These are phyloP conservation scores for Naja naja DNA, from an alignment of 2,113 vertebrate species.

Conservation along the genomic window DNA sequence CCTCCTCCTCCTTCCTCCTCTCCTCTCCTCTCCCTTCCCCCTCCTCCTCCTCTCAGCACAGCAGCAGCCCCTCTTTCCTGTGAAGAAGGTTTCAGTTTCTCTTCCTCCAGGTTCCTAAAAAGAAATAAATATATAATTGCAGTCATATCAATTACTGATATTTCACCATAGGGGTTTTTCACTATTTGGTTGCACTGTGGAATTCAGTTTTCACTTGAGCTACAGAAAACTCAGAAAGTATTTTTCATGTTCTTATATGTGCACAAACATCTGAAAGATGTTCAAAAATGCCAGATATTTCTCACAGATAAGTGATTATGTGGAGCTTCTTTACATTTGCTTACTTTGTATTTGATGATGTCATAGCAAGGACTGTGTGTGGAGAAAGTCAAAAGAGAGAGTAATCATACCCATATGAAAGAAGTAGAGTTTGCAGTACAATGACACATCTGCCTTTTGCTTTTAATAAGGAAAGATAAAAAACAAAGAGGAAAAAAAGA, in stretches of 20 bases:
- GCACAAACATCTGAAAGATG: neutral
- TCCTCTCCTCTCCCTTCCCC: too few species aligned
- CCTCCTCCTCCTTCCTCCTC: too few species aligned
- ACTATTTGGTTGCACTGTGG: neutral
- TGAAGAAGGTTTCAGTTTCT: neutral
- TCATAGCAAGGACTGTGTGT: neutral
- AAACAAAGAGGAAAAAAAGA: neutral
- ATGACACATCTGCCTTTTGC: neutral
- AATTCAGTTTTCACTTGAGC: neutral
- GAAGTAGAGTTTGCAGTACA: neutral
- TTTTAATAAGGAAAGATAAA: neutral
- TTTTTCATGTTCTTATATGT: neutral
- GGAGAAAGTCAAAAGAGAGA: neutral
- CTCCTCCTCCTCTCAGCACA: neutral
- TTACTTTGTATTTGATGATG: neutral
- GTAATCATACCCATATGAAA: neutral
- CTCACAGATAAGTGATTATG: neutral
- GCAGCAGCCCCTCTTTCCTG: neutral
- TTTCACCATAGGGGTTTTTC: neutral
- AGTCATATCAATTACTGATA: neutral
- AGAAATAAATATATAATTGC: neutral
- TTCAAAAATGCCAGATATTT: neutral
- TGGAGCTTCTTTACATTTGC: neutral
- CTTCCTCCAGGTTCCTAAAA: neutral
- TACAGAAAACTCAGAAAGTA: neutral